These are phyloP conservation scores for Crossaster papposus DNA, from an alignment of 53 echinoderm and acorn worm genomes.

Conservation along the genomic window DNA sequence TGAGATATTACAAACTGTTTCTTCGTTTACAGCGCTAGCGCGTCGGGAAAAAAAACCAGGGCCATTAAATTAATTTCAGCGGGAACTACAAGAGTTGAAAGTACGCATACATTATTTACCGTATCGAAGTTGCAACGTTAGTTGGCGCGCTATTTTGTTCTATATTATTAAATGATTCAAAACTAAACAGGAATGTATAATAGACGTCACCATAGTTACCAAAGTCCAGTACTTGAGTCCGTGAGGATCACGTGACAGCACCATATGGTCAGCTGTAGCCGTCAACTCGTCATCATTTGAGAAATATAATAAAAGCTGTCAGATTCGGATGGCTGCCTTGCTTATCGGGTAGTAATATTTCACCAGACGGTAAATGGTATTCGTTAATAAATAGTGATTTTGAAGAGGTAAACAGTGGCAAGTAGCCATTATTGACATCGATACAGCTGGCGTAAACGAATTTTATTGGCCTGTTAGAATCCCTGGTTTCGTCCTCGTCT, in stretches of 20 bases:
- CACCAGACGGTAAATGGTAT: background rate
- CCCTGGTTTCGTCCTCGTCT: too few relatives aligned
- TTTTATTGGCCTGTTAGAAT: too few relatives aligned
- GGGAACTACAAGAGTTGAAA: background rate
- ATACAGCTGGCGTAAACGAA: background rate
- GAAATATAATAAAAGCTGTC: background rate
- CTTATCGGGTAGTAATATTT: background rate
- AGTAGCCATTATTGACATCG: background rate
- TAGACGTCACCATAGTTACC: background rate
- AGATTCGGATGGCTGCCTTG: background rate
- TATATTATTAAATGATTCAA: too few relatives aligned
- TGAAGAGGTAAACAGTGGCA: background rate
- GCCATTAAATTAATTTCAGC: background rate
- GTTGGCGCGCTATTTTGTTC: too few relatives aligned
- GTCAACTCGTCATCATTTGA: background rate
- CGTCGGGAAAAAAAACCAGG: background rate
- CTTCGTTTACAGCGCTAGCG: background rate
- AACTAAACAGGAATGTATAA: too few relatives aligned
- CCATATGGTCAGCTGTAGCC: slow-evolving; percentile 2
- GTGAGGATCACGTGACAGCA: background rate
- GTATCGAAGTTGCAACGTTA: too few relatives aligned
- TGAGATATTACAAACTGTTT: background rate
- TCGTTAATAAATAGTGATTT: background rate
- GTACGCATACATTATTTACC: background rate
- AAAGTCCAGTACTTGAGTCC: background rate